Conservation (phyloP, 1,140 invertebrate genomes). For the Heliconius hewitsoni region DNA sequence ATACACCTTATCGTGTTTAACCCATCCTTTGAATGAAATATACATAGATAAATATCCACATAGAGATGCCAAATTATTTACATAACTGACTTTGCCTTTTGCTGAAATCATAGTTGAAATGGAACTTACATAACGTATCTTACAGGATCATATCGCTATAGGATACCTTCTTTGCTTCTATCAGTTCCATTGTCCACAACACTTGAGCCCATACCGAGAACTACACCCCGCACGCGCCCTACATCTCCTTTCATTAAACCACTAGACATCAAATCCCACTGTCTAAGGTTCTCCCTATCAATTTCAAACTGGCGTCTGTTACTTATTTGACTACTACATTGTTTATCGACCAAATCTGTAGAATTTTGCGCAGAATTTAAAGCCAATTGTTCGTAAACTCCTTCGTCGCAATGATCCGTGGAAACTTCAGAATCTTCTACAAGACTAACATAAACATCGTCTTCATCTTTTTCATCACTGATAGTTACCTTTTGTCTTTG, state of each 20-base stretch:
- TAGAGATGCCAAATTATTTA: constrained; percentile 67
- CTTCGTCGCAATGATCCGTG: constrained; percentile 63
- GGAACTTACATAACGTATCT: constrained; percentile 75
- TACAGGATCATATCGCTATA: constrained; percentile 73
- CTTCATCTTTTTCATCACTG: constrained; percentile 71
- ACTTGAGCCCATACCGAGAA: constrained; percentile 70
- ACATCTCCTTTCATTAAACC: constrained; percentile 82
- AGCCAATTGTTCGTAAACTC: constrained; percentile 77
- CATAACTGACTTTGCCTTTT: constrained; percentile 68
- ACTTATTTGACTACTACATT: constrained; percentile 47
- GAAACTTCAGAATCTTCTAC: constrained; percentile 57
- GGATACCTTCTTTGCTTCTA: constrained; percentile 76
- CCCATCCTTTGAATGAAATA: constrained; percentile 47
- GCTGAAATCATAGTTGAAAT: constrained; percentile 66
- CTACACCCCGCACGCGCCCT: constrained; percentile 75
- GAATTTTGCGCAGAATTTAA: constrained; percentile 52
- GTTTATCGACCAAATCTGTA: constrained; percentile 27
- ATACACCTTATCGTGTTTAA: constrained; percentile 66
- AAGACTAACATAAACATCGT: constrained; percentile 84
- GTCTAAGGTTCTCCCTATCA: constrained; percentile 91
- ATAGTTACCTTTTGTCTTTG: constrained; percentile 39
- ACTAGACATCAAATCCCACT: constrained; percentile 93
- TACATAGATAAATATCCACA: constrained; percentile 42
- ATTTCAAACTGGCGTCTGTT: constrained; percentile 83
- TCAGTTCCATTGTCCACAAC: constrained; percentile 67